Evolutionary conservation across 2,113 vertebrate species (phyloP).

Genomic region (Aptenodytes forsteri): DNA sequence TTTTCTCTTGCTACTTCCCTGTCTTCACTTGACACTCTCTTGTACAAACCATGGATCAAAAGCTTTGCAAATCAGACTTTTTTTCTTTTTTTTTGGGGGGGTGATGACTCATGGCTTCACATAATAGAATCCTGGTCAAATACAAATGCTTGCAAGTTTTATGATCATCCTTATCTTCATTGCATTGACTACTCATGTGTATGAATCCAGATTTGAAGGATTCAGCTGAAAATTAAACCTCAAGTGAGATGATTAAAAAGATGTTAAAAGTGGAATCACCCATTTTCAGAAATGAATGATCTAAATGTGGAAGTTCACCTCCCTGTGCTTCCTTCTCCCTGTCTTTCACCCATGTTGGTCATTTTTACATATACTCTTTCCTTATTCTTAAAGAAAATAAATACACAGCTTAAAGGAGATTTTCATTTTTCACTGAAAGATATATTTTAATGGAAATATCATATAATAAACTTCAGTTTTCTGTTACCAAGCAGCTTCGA

Average conservation of each 20-base stretch:
- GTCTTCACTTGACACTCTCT: background rate
- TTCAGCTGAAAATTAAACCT: background rate
- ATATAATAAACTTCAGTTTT: background rate
- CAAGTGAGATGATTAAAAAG: background rate
- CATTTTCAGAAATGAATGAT: background rate
- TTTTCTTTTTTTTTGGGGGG: background rate
- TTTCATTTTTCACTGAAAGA: background rate
- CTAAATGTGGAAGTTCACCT: background rate
- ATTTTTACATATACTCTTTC: background rate
- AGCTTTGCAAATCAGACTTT: background rate
- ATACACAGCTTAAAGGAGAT: background rate
- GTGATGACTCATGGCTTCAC: accelerated
- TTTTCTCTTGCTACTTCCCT: background rate
- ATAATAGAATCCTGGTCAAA: background rate
- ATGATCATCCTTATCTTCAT: accelerated
- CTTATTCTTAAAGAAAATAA: background rate
- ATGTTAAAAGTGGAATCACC: accelerated
- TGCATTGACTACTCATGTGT: background rate
- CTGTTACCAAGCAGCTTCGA: background rate
- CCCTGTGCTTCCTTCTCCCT: background rate
- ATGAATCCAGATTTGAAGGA: background rate
- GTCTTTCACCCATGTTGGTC: accelerated
- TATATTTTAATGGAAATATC: background rate
- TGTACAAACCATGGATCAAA: background rate
- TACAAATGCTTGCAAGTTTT: background rate